phyloP scores from a whole-genome alignment of 2,113 vertebrate genomes.

The Junco hyemalis region DNA sequence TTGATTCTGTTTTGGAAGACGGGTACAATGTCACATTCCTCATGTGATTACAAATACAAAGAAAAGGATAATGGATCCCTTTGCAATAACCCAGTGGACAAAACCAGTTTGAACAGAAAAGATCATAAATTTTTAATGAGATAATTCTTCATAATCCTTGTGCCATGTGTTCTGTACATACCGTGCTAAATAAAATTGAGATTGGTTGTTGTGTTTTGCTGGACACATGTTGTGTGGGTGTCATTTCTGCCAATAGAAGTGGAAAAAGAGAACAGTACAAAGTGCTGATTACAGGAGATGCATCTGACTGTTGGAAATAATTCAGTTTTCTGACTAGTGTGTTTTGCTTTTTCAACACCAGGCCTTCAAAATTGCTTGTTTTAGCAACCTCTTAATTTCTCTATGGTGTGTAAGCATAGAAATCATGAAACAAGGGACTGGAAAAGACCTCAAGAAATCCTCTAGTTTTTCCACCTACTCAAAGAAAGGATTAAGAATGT shows the following conservation, averaged over 20 bases:
- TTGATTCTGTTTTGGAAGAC: neutral
- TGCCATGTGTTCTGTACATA: constrained; percentile 43
- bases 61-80: neutral
- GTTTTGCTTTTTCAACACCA: constrained; percentile 32
- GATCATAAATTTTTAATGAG: neutral
- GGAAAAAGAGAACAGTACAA: constrained; percentile 29
- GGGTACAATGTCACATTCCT: neutral
- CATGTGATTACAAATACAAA: neutral
- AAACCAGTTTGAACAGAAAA: neutral
- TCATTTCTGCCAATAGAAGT: constrained; percentile 49
- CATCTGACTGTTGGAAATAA: constrained; percentile 1
- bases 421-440: neutral
- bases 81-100: neutral
- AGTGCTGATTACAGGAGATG: constrained; percentile 14
- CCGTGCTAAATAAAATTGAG: neutral
- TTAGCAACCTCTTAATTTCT: constrained; percentile 33
- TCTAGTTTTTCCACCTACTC: constrained; percentile 32
- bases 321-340: neutral
- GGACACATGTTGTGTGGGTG: constrained; percentile 59
- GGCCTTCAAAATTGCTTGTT: constrained; percentile 8
- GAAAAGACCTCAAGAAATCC: constrained; percentile 51
- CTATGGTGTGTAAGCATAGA: neutral
- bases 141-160: neutral
- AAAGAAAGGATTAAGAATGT: neutral
- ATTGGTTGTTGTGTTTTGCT: constrained; percentile 4